Conservation (phyloP, 2,888 invertebrate species). For the Ametastegia equiseti region DNA sequence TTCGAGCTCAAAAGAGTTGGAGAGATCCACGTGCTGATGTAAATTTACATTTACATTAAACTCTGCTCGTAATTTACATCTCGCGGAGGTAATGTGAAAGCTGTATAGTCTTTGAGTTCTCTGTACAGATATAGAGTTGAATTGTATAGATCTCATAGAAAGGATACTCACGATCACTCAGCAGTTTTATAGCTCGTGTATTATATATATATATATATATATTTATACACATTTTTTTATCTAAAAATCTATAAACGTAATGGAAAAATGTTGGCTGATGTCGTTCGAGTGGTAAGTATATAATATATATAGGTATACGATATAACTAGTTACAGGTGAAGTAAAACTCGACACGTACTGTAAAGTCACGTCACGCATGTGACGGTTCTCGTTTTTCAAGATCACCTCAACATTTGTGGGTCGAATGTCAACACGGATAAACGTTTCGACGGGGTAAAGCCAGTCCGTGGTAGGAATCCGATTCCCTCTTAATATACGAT, state of each 20-base stretch:
- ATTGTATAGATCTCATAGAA: constrained; percentile 12
- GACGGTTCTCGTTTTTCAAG: neutral
- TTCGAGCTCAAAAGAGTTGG: neutral
- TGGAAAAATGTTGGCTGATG: neutral
- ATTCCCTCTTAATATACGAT: constrained; percentile 28
- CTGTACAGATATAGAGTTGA: neutral
- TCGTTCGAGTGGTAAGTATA: neutral
- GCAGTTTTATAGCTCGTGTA: neutral
- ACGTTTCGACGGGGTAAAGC: constrained; percentile 24
- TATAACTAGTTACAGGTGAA: no score
- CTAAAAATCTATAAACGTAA: neutral
- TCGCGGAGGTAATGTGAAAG: neutral
- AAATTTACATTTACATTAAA: neutral
- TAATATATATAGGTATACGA: neutral
- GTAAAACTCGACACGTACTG: neutral
- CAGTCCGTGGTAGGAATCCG: constrained; percentile 36
- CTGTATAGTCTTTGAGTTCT: neutral
- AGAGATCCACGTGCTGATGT: neutral
- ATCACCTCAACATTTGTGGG: neutral
- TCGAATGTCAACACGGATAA: neutral
- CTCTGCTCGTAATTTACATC: neutral
- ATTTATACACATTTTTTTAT: neutral
- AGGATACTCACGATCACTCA: neutral
- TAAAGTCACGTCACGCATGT: constrained; percentile 8
- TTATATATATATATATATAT: neutral